Base-by-base conservation (phyloP, 2,797 vertebrate genomes). In the Chanos chanos region DNA sequence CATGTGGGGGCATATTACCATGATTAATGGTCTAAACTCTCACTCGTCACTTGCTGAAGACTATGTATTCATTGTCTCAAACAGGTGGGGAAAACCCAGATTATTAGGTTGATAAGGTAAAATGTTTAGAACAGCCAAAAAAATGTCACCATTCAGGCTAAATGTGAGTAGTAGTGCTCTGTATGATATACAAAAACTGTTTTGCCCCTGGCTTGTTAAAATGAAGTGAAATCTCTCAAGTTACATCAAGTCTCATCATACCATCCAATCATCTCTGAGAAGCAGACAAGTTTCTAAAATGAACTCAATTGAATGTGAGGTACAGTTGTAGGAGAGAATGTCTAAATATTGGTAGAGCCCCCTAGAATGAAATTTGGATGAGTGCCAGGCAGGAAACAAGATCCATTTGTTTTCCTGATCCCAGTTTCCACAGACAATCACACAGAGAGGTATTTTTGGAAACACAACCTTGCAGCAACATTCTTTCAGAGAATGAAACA, bases 331-430 rank as follows among this genome's bases (percentile, higher is more conserved):
- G 39, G 57, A 71, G 71, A 65, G 51, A 57, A 63, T 61, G 54
- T 67, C 44, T 61, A 71, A 74, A 72, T 64, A 74, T 70, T 67
- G 40, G 28, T 60, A 54, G 45, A 69, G 41, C 58, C 41, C 50
- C n/a, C 37, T 51, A 63, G 60, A 71, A 67, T 70, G 66, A 60
- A 18, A 59, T 40, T 49, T 70, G 60, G 49, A 73, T 24, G 44
- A 37, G 24, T 64, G 39, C 22, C 53, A 70, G 53, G 58, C 44
- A 65, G 51, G 59, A 73, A 70, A 59, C 53, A 41, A 47, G 28
- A 66, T 66, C 40, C 44, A 65, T 68, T 66, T 58, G 45, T 55
- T 66, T 50, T 31, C 15, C 57, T 68, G 45, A 59, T 61, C 60
- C 61, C 33, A 33, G 41, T 65, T 68, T 64, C 30, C 19, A 64